Evolutionary conservation across 2,797 vertebrate species (phyloP).

Genomic region (Mareca strepera): DNA sequence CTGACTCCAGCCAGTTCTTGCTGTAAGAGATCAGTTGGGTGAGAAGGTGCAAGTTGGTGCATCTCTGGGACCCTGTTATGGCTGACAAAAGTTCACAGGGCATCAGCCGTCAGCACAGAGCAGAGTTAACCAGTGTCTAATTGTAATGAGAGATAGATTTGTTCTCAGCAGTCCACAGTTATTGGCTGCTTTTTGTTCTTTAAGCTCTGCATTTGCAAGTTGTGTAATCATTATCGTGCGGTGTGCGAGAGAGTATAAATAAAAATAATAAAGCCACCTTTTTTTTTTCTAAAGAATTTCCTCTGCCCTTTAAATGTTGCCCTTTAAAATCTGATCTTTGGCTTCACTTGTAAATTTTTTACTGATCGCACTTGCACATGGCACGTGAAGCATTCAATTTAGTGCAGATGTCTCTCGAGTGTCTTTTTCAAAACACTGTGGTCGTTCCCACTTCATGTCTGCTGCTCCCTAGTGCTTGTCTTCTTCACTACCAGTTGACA

Average conservation of each 20-base stretch:
- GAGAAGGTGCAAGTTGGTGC: fast-evolving
- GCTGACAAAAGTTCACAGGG: background rate
- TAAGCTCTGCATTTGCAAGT: background rate
- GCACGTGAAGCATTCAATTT: background rate
- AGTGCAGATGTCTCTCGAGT: background rate
- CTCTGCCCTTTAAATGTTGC: background rate
- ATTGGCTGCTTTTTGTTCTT: background rate
- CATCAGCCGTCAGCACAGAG: background rate
- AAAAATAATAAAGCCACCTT: background rate
- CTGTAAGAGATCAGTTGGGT: background rate
- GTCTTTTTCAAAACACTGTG: background rate
- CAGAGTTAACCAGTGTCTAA: background rate
- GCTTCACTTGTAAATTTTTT: background rate
- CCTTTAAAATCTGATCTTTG: background rate
- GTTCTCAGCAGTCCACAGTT: background rate
- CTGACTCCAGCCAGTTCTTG: background rate
- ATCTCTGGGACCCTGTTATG: background rate
- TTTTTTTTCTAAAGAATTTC: background rate
- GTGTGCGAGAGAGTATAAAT: background rate
- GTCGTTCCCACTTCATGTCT: background rate
- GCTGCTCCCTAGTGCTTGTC: background rate
- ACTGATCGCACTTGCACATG: background rate
- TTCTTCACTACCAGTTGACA: background rate
- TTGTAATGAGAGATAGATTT: background rate
- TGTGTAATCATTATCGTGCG: background rate